phyloP scores from a whole-genome alignment of 2,888 invertebrate genomes.

The Polydesmus complanatus region DNA sequence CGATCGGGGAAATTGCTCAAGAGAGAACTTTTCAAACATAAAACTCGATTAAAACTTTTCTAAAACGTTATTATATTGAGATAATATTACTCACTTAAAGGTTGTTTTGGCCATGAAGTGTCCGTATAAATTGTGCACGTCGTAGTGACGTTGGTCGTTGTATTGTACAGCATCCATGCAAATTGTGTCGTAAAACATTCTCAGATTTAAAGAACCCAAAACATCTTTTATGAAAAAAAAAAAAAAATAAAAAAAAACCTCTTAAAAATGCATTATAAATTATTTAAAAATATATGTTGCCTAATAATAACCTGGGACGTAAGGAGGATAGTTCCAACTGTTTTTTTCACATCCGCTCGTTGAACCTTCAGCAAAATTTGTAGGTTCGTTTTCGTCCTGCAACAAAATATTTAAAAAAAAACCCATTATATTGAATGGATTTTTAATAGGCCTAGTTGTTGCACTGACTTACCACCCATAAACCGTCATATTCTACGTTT shows the following conservation, averaged over 20 bases:
- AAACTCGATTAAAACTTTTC: too few relatives aligned
- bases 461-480: constrained; percentile 26
- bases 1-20: constrained; percentile 18
- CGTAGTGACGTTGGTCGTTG: constrained; percentile 23
- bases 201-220: constrained; percentile 11
- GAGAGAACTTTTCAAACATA: too few relatives aligned
- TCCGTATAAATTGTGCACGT: constrained; percentile 28
- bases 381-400: constrained; percentile 35
- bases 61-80: too few relatives aligned
- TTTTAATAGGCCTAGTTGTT: not conserved
- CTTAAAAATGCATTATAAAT: too few relatives aligned
- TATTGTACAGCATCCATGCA: constrained; percentile 23
- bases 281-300: too few relatives aligned
- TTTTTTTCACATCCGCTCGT: constrained; percentile 20
- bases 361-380: constrained; percentile 29
- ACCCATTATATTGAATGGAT: not conserved
- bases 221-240: too few relatives aligned
- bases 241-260: too few relatives aligned
- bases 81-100: constrained; percentile 14
- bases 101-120: constrained; percentile 24
- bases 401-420: not conserved
- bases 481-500: constrained; percentile 24
- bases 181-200: constrained; percentile 22
- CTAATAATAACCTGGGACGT: constrained; percentile 22
- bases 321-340: constrained; percentile 22